These are phyloP conservation scores for Lutraria lutraria DNA, from an alignment of 2,888 invertebrate species.

Conservation along the genomic window DNA sequence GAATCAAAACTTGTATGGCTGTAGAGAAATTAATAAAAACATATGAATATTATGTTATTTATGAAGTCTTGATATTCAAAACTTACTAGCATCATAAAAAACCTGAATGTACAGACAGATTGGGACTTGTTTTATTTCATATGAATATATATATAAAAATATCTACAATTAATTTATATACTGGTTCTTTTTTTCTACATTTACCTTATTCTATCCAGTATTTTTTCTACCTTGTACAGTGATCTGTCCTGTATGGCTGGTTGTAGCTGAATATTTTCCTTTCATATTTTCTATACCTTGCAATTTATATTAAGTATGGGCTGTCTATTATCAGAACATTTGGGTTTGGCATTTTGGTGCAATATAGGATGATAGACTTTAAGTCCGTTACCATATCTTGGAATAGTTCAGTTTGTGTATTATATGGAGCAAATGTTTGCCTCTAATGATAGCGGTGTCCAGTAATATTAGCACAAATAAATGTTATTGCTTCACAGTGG, in stretches of 20 bases:
- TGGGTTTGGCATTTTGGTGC: too few species aligned
- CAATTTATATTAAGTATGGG: constrained; percentile 12
- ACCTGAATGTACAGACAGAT: not conserved
- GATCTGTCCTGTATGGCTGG: constrained; percentile 34
- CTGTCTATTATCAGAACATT: not conserved
- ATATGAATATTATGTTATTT: too few species aligned
- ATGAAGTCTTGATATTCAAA: not conserved
- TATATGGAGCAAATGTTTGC: too few species aligned
- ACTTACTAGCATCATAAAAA: not conserved
- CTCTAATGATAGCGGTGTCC: too few species aligned
- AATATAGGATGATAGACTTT: too few species aligned
- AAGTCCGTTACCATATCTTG: too few species aligned
- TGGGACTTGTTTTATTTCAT: not conserved
- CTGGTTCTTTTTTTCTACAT: not conserved
- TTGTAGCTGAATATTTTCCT: constrained; percentile 20
- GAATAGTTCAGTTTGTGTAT: too few species aligned
- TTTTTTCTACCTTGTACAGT: constrained; percentile 27
- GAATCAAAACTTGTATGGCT: too few species aligned
- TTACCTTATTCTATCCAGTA: constrained; percentile 31
- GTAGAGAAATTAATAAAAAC: too few species aligned
- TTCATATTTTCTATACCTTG: not conserved
- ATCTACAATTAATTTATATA: not conserved
- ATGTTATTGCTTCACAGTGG: too few species aligned
- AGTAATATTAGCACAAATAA: too few species aligned
- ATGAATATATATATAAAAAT: not conserved